These are phyloP conservation scores for Chromobotia macracanthus DNA, from an alignment of 2,797 vertebrate species.

Conservation along the genomic window DNA sequence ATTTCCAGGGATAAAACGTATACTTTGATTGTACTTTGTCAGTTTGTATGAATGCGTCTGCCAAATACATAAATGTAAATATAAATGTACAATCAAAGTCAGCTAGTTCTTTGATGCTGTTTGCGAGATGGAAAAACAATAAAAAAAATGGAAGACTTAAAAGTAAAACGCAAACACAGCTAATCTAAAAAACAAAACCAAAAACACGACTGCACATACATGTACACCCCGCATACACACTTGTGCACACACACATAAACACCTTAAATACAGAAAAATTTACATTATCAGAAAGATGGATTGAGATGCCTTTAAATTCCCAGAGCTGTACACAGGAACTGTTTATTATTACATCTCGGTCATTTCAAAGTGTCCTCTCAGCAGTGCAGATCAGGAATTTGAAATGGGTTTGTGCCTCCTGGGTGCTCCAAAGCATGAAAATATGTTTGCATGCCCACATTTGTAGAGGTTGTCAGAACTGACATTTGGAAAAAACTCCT, in stretches of 20 bases:
- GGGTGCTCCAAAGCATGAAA: conserved; percentile 52
- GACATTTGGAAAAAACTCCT: conserved; percentile 59
- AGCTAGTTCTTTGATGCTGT: too few species aligned
- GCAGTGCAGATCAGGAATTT: conserved; percentile 42
- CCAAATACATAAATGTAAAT: too few species aligned
- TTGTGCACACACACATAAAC: conserved; percentile 7
- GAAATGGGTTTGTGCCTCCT: conserved; percentile 55
- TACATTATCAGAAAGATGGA: conserved; percentile 1
- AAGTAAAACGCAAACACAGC: neutral
- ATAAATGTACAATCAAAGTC: too few species aligned
- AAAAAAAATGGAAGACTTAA: neutral
- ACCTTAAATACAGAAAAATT: neutral
- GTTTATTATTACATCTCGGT: conserved; percentile 45
- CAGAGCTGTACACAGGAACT: conserved; percentile 3
- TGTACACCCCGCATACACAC: neutral
- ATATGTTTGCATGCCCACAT: conserved; percentile 55
- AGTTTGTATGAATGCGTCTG: too few species aligned
- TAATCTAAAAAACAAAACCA: too few species aligned
- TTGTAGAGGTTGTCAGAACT: conserved; percentile 58
- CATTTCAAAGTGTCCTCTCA: conserved; percentile 38
- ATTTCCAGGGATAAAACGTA: too few species aligned
- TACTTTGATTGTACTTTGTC: too few species aligned
- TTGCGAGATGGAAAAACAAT: neutral
- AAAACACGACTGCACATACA: neutral
- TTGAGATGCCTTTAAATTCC: conserved; percentile 30